phyloP scores from a whole-genome alignment of 2,113 vertebrate genomes.

The Larimichthys polyactis region DNA sequence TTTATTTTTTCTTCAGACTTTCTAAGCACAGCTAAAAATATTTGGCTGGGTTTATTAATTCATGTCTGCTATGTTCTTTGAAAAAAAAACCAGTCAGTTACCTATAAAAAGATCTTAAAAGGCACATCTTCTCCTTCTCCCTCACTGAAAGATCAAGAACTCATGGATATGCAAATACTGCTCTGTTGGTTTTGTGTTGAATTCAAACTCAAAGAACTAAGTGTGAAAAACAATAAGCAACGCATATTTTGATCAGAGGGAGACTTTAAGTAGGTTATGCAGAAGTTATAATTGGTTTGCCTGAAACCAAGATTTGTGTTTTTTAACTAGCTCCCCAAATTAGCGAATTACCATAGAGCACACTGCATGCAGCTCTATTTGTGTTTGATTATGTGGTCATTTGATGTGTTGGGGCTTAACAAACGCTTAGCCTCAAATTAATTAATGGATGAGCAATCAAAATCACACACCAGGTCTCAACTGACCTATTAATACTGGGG shows the following conservation, averaged over 20 bases:
- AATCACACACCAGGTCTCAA: not conserved
- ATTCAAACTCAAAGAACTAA: not conserved
- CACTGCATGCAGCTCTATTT: not conserved
- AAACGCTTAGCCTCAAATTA: not conserved
- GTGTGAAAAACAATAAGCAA: not conserved
- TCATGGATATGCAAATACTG: not conserved
- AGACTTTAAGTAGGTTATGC: not conserved
- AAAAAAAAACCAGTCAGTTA: not conserved
- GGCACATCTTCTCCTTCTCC: not conserved
- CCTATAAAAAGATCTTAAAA: not conserved
- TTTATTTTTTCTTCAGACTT: not conserved
- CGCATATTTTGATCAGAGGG: not conserved
- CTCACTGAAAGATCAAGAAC: not conserved
- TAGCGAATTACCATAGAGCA: not conserved
- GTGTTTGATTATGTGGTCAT: not conserved
- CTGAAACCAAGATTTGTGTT: conserved; percentile 4
- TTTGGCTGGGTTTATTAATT: not conserved
- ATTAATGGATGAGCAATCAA: not conserved
- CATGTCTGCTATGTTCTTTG: not conserved
- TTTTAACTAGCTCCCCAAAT: not conserved
- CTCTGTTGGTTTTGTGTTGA: not conserved
- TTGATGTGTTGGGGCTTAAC: not conserved
- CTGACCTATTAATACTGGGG: not conserved
- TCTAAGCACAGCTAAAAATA: not conserved
- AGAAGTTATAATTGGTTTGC: conserved; percentile 8